Evolutionary conservation across 2,888 invertebrate genomes (phyloP).

Genomic region (Lepidocyrtinus sp.): DNA sequence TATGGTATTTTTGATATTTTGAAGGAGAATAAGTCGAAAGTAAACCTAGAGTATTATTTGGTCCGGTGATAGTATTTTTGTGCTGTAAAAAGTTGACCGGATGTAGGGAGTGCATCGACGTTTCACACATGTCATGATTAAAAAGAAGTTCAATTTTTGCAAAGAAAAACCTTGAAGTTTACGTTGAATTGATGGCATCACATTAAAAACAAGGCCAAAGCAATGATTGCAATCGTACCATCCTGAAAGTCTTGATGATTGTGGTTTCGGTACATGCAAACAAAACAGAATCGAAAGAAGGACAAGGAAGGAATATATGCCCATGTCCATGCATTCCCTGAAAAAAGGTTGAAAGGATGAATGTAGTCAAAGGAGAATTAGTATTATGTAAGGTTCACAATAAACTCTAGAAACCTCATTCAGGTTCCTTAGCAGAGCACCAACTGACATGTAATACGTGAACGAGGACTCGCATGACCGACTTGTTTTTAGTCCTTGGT

Average conservation of each 20-base stretch:
- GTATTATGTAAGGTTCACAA: neutral
- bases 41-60: no score
- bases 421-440: neutral
- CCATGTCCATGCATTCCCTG: neutral
- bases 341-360: neutral
- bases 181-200: neutral
- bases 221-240: neutral
- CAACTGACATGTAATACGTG: neutral
- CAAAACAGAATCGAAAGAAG: neutral
- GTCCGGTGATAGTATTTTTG: no score
- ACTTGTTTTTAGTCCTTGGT: neutral
- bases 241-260: neutral
- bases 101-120: no score
- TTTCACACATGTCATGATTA: neutral
- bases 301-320: neutral
- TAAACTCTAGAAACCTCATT: neutral
- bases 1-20: no score
- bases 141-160: neutral
- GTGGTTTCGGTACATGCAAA: neutral
- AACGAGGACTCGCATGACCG: no score
- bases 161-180: neutral
- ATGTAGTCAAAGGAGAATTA: no score
- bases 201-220: neutral
- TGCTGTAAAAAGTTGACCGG: no score
- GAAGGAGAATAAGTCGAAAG: no score